Evolutionary conservation across 2,113 vertebrate genomes (phyloP), one percentile per base, ranked within the genome.

Genomic region (Trematocara variabile): DNA sequence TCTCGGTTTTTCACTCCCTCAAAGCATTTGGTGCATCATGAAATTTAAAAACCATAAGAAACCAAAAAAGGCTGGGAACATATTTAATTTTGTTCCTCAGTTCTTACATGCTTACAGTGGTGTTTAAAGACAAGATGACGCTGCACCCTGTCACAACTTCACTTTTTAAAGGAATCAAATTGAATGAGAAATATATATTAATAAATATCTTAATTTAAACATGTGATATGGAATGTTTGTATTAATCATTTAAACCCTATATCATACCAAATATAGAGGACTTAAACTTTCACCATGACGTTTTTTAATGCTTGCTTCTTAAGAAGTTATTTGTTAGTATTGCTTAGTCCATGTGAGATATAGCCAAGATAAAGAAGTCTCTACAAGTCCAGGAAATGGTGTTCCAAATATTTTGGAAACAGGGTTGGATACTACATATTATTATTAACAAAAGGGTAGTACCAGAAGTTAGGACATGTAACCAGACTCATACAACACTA

Each of bases 171-270:
- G 13, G 12, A 1, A 46, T 16, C 20, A 44, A 44, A 44, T 44
- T 44, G n/a, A 0, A 70, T 44, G 39, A 70, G 39, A 44, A 44
- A 70, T 0, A 39, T 39, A 0, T 18, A 20, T 65, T 39, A 39
- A 22, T 39, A 39, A 39, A 65, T 65, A 20, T 20, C 8, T 63
- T 34, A 1, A n/a, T 65, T 39, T 65, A 13, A 65, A 65, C 6
- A 13, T 1, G 4, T 20, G 18, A 65, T 13, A 39, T 65, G 6
- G 6, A 39, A 20, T 20, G 34, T 39, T 68, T 65, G 34, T 20
- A 39, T 65, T 39, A 68, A 68, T 68, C n/a, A 8, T 39, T 39
- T 65, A 22, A 65, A 39, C 33, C n/a, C n/a, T 68, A 22, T 14
- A 41, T 18, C 13, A 28, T 6, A 18, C 39, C 41, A 46, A 18